Conservation (phyloP, 1,140 invertebrate genomes). For the Aphaenogaster ashmeadi region DNA sequence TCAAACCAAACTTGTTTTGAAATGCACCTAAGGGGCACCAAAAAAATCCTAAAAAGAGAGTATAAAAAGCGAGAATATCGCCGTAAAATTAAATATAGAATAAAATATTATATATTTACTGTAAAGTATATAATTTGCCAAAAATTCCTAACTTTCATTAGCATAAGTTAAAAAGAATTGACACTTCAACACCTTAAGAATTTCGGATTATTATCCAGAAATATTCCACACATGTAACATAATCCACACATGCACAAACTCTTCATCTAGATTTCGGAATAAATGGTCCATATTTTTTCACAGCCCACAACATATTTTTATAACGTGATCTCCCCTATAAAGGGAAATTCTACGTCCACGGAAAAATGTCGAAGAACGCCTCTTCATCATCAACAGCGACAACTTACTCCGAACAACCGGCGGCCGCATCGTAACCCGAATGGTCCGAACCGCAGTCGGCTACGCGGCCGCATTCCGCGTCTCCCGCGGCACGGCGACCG, state of each 20-base stretch:
- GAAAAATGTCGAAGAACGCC: neutral
- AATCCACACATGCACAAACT: neutral
- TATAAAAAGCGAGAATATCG: too few relatives aligned
- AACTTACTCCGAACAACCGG: constrained; percentile 70
- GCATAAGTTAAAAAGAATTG: neutral
- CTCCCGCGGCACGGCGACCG: constrained; percentile 59
- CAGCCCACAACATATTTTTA: neutral
- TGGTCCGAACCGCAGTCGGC: constrained; percentile 69
- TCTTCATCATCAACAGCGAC: neutral
- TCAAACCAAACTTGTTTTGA: neutral
- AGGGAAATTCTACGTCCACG: neutral
- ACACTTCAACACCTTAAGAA: neutral
- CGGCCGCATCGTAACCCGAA: constrained; percentile 72
- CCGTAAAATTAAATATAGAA: neutral
- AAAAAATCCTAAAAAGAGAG: too few relatives aligned
- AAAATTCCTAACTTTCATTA: neutral
- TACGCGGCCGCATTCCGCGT: constrained; percentile 64
- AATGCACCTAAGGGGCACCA: neutral
- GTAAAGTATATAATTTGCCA: neutral
- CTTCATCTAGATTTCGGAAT: neutral
- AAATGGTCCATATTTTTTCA: neutral
- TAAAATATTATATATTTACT: neutral
- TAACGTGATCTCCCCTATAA: neutral
- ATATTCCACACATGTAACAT: neutral
- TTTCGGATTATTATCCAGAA: neutral